Base-by-base conservation (phyloP, 2,888 invertebrate genomes). In the Agrypnus murinus region DNA sequence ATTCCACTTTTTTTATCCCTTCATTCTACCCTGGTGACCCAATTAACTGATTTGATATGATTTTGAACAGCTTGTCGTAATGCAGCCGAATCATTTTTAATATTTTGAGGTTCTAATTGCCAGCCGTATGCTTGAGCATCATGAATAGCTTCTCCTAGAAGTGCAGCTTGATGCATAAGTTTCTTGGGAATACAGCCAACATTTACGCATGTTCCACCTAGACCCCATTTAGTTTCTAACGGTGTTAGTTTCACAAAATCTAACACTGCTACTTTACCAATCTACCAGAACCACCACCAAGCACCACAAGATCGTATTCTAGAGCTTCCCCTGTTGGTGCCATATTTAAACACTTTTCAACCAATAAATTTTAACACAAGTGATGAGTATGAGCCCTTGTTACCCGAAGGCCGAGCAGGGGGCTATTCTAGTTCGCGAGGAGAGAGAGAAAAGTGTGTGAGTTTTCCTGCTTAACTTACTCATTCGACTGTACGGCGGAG, bases 101-200 rank as follows among this genome's bases (percentile, higher is more conserved):
- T 87, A 4, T 87, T 84, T 58, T 91, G 87, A 1, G 87, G 79
- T 9, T 91, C 86, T 36, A 94, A 85, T 82, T 93, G 87, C 95
- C 95, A 95, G 58, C 95, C 95, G 83, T 94, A 95, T 12, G 91
- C 87, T 67, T 89, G 87, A 0, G 95, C 92, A 87, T 95, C 95
- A 81, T 93, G 90, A 74, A 97, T 88, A 72, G 92, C 89, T 86
- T 94, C 94, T 74, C 98, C 97, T 7, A 97, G 87, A 40, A 97
- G 84, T 0, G 98, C 93, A 50, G 97, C 97, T 83, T 97, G 95
- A 84, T 98, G 99, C 97, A 99, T 97, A 71, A 99, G 87, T 84
- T 99, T 99, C 86, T 99, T 99, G 5, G 98, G 98, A 85, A 99
- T 98, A 84, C 98, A 98, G 36, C 98, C 98, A 5, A 98, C 98